Conservation (phyloP, 2,797 vertebrate genomes). For the Phrynocephalus guinanensis region DNA sequence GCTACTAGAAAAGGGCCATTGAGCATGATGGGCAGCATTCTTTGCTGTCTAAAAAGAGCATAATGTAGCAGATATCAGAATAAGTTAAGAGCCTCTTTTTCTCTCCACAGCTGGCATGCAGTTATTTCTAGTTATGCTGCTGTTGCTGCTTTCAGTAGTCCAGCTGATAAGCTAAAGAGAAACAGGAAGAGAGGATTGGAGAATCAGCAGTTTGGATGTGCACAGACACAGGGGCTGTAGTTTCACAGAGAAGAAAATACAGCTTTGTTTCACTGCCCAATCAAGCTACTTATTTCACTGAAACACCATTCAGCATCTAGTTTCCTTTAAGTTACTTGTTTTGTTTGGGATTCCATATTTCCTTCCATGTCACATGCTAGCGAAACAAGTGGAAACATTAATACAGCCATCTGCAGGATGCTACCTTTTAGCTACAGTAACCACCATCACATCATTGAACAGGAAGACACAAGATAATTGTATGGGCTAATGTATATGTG, state of each 20-base stretch:
- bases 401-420: neutral
- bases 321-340: neutral
- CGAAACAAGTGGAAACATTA: constrained; percentile 36
- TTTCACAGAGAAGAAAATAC: neutral
- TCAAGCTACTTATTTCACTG: neutral
- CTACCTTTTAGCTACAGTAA: too few relatives aligned
- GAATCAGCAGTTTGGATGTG: neutral
- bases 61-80: neutral
- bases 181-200: neutral
- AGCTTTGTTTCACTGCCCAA: neutral
- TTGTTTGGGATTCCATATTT: neutral
- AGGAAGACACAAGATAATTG: too few relatives aligned
- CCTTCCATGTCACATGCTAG: neutral
- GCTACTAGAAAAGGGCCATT: too few relatives aligned
- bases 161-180: neutral
- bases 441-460: too few relatives aligned
- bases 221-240: neutral
- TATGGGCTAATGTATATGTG: too few relatives aligned
- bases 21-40: too few relatives aligned
- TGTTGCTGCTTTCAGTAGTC: neutral
- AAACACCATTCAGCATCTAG: neutral
- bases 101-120: neutral
- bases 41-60: neutral
- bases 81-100: neutral
- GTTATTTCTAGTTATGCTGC: neutral